phyloP scores from a whole-genome alignment of 2,113 vertebrate genomes.

The Seriola quinqueradiata region DNA sequence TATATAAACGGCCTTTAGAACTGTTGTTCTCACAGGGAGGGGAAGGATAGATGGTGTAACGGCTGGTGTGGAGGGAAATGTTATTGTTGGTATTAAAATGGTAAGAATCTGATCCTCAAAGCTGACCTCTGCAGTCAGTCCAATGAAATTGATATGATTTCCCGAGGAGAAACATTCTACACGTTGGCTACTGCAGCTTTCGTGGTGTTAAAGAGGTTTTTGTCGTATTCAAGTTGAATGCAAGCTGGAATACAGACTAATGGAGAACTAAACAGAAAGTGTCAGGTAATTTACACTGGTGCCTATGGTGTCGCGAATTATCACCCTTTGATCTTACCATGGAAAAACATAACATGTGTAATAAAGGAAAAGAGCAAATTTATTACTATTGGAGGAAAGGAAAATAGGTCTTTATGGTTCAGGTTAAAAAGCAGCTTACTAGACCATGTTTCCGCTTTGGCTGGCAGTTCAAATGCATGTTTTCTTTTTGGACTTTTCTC shows the following conservation, averaged over 20 bases:
- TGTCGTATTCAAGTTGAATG: slow-evolving; percentile 38
- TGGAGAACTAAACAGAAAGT: slow-evolving; percentile 51
- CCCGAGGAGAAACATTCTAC: slow-evolving; percentile 21
- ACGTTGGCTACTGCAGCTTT: slow-evolving; percentile 21
- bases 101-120: slow-evolving; percentile 43
- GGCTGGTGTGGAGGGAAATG: slow-evolving; percentile 29
- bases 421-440: slow-evolving; percentile 81
- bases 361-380: slow-evolving; percentile 75
- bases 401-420: slow-evolving; percentile 81
- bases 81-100: slow-evolving; percentile 46
- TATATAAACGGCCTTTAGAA: slow-evolving; percentile 68
- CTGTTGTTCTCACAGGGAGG: slow-evolving; percentile 53
- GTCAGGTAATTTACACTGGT: slow-evolving; percentile 61
- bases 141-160: slow-evolving; percentile 48
- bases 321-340: slow-evolving; percentile 74
- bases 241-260: slow-evolving; percentile 35
- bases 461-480: slow-evolving; percentile 78
- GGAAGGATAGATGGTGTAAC: slow-evolving; percentile 20
- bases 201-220: slow-evolving; percentile 44
- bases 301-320: slow-evolving; percentile 66
- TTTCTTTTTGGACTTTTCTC: slow-evolving; percentile 76
- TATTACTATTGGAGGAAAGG: slow-evolving; percentile 79
- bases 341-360: slow-evolving; percentile 75
- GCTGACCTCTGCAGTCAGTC: slow-evolving; percentile 48
- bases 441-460: slow-evolving; percentile 85